These are phyloP conservation scores for Nineta flava DNA, from an alignment of 2,888 invertebrate species.

Conservation along the genomic window DNA sequence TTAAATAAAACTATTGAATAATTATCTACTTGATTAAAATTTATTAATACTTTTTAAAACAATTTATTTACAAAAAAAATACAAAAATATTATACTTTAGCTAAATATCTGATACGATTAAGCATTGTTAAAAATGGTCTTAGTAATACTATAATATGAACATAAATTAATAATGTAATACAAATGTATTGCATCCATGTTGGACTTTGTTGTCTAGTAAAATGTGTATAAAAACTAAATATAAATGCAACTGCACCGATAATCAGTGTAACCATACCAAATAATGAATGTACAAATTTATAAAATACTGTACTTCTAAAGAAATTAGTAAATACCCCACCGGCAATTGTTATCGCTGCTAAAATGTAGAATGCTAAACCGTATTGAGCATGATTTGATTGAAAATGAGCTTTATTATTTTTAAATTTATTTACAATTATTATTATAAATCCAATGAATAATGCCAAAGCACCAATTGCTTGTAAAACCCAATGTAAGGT, in stretches of 20 bases:
- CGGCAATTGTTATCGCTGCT: not conserved
- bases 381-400: not conserved
- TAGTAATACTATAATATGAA: not conserved
- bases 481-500: not conserved
- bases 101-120: no score
- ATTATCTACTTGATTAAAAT: no score
- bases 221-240: not conserved
- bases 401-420: not conserved
- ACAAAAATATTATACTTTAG: no score
- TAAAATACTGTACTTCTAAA: not conserved
- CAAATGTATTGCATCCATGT: constrained; percentile 8
- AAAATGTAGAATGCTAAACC: not conserved
- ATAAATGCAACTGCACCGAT: not conserved
- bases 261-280: not conserved
- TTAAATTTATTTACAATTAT: not conserved
- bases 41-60: no score
- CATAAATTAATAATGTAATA: constrained; percentile 6
- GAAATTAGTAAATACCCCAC: not conserved
- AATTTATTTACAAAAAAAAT: no score
- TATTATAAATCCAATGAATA: not conserved
- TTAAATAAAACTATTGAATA: no score
- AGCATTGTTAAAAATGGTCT: constrained; percentile 1
- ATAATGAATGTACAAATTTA: not conserved
- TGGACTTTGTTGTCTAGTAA: not conserved
- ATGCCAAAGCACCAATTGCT: not conserved